A percentile compares a stretch with the other conserved stretches of the same genome.
Conservation (phyloP, 2,797 vertebrate species). For the Tinamus major region DNA sequence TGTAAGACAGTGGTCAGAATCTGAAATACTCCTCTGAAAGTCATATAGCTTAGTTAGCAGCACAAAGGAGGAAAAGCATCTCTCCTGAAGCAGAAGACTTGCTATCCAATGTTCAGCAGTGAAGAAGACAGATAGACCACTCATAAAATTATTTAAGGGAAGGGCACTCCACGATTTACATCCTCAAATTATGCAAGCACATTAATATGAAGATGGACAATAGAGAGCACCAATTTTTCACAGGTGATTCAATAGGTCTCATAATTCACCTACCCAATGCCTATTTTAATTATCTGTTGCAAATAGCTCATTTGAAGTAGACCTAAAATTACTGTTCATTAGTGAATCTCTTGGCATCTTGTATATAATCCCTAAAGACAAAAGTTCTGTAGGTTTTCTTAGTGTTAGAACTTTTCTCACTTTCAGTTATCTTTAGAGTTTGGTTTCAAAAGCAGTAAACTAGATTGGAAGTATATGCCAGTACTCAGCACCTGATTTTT, state of each 20-base stretch:
- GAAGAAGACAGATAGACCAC: neutral
- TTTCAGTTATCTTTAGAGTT: neutral
- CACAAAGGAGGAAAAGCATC: neutral
- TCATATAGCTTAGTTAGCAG: neutral
- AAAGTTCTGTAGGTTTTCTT: neutral
- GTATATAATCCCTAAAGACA: conserved; percentile 24
- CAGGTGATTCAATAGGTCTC: conserved; percentile 18
- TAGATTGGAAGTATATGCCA: neutral
- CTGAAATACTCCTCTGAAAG: neutral
- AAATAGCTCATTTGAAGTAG: conserved; percentile 42
- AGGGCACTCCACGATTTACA: neutral
- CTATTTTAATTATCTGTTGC: conserved; percentile 20
- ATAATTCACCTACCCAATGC: neutral
- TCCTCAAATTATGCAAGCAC: neutral
- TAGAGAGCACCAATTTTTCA: conserved; percentile 1
- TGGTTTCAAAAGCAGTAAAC: conserved; percentile 31
- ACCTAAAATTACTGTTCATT: conserved; percentile 32
- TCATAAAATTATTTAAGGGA: conserved; percentile 3
- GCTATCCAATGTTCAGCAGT: neutral
- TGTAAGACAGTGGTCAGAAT: neutral
- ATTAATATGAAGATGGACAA: conserved; percentile 18
- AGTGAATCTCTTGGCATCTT: conserved; percentile 36
- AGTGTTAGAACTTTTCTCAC: neutral
- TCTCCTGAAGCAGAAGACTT: neutral
- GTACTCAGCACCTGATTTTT: conserved; percentile 12